phyloP scores from a whole-genome alignment of 2,797 vertebrate genomes.

The Rhinatrema bivittatum region DNA sequence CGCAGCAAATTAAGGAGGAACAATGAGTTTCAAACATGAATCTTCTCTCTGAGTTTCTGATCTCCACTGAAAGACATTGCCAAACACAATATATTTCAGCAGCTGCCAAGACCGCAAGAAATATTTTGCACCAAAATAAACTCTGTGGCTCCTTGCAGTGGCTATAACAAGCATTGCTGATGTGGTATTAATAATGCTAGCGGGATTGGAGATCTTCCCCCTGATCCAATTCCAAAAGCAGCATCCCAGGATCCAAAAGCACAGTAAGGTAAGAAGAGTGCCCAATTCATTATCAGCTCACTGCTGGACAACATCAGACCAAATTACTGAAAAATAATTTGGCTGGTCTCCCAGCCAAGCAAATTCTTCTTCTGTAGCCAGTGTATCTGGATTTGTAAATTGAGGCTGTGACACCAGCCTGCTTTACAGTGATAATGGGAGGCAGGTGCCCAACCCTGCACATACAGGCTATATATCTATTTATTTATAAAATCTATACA shows the following conservation, averaged over 20 bases:
- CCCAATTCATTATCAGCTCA: slow-evolving; percentile 16
- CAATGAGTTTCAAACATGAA: too few species aligned
- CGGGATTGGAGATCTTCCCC: slow-evolving; percentile 3
- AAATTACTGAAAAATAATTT: slow-evolving; percentile 25
- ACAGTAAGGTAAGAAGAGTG: slow-evolving; percentile 8
- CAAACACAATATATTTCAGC: too few species aligned
- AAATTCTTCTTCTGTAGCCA: not conserved
- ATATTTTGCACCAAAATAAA: slow-evolving; percentile 9
- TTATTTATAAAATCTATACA: too few species aligned
- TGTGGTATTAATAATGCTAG: slow-evolving; percentile 18
- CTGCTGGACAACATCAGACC: slow-evolving; percentile 14
- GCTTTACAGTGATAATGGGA: not conserved
- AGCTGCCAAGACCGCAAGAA: too few species aligned
- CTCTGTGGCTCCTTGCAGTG: slow-evolving; percentile 7
- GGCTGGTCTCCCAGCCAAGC: slow-evolving; percentile 19
- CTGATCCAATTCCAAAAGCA: slow-evolving; percentile 9
- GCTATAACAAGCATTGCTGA: slow-evolving; percentile 8
- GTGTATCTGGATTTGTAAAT: slow-evolving; percentile 12
- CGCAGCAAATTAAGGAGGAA: too few species aligned
- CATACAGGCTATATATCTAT: too few species aligned
- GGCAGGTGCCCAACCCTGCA: too few species aligned
- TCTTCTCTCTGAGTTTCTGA: too few species aligned
- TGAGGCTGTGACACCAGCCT: not conserved
- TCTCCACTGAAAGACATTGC: too few species aligned
- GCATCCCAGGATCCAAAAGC: too few species aligned